Conservation (phyloP, 2,888 invertebrate species). For the Gortyna flavago region DNA sequence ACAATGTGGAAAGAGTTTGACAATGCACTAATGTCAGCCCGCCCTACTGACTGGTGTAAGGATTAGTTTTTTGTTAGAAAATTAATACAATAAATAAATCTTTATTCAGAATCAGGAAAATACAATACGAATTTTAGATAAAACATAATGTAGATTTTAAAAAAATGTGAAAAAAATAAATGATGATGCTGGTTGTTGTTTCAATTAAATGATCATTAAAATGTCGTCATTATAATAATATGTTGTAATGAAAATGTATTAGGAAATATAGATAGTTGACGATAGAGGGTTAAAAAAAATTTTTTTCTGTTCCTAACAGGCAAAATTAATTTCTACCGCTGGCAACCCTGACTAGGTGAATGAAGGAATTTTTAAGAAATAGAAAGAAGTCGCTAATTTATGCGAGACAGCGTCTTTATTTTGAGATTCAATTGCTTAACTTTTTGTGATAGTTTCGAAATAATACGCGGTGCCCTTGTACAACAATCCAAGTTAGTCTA, state of each 20-base stretch:
- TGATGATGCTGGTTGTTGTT: not conserved
- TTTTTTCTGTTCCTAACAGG: constrained; percentile 5
- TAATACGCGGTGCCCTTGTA: constrained; percentile 80
- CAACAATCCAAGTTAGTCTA: constrained; percentile 71
- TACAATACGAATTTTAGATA: not conserved
- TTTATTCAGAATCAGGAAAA: not conserved
- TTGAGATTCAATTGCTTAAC: constrained; percentile 85
- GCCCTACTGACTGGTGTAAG: not conserved
- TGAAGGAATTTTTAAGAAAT: constrained; percentile 84
- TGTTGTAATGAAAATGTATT: not conserved
- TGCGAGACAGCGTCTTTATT: constrained; percentile 88
- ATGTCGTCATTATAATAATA: not conserved
- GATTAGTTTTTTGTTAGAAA: no score
- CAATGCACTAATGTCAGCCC: not conserved
- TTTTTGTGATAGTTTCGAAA: constrained; percentile 82
- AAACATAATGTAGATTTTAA: no score
- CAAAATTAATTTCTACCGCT: constrained; percentile 23
- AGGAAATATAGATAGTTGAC: not conserved
- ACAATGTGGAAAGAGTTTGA: not conserved
- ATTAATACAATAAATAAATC: not conserved
- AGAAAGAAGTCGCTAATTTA: constrained; percentile 87
- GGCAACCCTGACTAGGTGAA: constrained; percentile 78
- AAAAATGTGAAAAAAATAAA: not conserved
- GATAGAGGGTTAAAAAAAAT: not conserved
- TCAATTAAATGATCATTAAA: not conserved